Base-by-base conservation (phyloP, 23 tunicate genomes). In the Styela clava region DNA sequence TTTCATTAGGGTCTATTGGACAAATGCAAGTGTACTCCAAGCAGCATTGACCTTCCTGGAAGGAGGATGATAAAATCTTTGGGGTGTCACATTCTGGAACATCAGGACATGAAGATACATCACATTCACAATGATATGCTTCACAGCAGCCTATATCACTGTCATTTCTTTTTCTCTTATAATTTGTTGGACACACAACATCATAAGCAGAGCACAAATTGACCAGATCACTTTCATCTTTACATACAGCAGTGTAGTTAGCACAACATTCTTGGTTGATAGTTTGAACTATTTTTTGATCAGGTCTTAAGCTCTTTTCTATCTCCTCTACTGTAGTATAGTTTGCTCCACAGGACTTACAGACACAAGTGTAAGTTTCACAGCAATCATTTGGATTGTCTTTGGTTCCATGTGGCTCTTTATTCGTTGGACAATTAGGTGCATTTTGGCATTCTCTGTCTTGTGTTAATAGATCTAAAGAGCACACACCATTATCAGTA, bases 141-240 rank as follows among this genome's bases (percentile, higher is more conserved):
- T 69, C 71, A 52, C 88, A 85, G 68, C 88, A 85, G 2, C 81
- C 83, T 20, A 44, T 44, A 35, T 85, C 78, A 22, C 24, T 35
- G 1, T 64, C 31, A 35, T 78, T 64, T 3, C 78, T 33, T 69
- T 44, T 30, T 30, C 20, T 22, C 36, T 51, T 78, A 68, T 78
- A 85, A 19, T 74, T 74, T 2, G 34, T n/a, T 16, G 35, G 30
- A 56, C 88, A 85, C 16, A 74, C 31, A 21, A 68, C 63, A 31
- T 52, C 51, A 23, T 64, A 70, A 9, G 24, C 73, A 24, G 73
- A 25, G 27, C 89, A 86, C 31, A 34, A 19, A 26, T 35, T 9
- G 9, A 0, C 31, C 27, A 23, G 16, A 2, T 82, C 77, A 19
- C 35, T 32, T 2, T 68, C 26, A 12, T 82, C 84, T 35, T 79